A percentile compares a stretch with the other conserved stretches of the same genome.
Evolutionary conservation across 2,888 invertebrate genomes (phyloP).

Genomic region (Yponomeuta malinellus): DNA sequence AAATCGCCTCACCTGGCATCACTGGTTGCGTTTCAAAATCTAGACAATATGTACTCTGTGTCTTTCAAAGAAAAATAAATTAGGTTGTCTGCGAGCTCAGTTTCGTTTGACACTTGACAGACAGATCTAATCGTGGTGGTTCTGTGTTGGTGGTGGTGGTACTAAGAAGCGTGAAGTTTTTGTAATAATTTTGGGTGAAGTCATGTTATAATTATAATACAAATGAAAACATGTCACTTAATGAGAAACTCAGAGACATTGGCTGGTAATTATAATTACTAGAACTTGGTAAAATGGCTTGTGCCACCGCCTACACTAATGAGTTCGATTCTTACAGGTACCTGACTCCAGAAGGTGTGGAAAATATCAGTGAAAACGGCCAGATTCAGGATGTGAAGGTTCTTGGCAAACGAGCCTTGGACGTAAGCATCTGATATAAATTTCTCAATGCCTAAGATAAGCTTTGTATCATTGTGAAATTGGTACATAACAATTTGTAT

Average conservation of each 20-base stretch:
- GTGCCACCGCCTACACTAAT: neutral
- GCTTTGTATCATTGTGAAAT: neutral
- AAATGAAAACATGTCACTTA: constrained; percentile 74
- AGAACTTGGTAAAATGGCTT: constrained; percentile 16
- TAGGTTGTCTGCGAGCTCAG: neutral
- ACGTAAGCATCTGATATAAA: constrained; percentile 73
- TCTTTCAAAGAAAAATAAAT: neutral
- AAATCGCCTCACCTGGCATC: too few species aligned
- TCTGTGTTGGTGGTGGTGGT: neutral
- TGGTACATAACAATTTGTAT: constrained; percentile 15
- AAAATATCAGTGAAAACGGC: constrained; percentile 79
- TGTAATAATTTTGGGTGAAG: constrained; percentile 51
- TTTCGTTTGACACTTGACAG: neutral
- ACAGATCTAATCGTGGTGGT: too few species aligned
- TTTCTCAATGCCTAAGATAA: neutral
- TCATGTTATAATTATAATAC: constrained; percentile 50
- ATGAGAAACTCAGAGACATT: constrained; percentile 78
- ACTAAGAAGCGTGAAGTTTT: constrained; percentile 32
- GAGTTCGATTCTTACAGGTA: constrained; percentile 75
- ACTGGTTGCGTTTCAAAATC: neutral
- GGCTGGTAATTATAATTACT: constrained; percentile 77
- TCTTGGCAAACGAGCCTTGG: constrained; percentile 79
- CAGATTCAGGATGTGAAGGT: constrained; percentile 78
- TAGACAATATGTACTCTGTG: neutral
- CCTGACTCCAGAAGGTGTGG: constrained; percentile 82